Conservation (phyloP, 2,888 invertebrate species). For the Hydriomena furcata region DNA sequence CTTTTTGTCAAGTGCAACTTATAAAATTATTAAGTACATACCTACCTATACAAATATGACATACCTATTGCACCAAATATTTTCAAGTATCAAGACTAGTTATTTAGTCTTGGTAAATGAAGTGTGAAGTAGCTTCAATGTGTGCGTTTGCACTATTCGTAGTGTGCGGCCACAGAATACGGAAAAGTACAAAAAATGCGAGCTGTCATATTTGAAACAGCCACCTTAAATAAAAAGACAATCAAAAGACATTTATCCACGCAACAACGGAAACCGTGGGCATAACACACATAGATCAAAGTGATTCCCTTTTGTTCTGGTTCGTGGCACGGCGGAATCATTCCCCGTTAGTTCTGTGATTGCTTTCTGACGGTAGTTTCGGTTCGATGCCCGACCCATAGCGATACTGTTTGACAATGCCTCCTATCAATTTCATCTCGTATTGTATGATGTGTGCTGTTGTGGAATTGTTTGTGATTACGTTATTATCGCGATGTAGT, state of each 20-base stretch:
- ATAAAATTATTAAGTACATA: too few relatives aligned
- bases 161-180: too few relatives aligned
- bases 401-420: conserved; percentile 17
- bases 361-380: conserved; percentile 63
- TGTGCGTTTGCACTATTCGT: too few relatives aligned
- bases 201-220: too few relatives aligned
- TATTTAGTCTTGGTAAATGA: too few relatives aligned
- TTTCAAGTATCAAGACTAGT: too few relatives aligned
- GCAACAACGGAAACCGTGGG: conserved; percentile 33
- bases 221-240: too few relatives aligned
- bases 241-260: conserved; percentile 7
- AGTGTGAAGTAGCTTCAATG: too few relatives aligned
- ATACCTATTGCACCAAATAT: too few relatives aligned
- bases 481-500: neutral
- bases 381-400: conserved; percentile 46
- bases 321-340: conserved; percentile 63
- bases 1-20: too few relatives aligned
- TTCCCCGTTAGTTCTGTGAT: conserved; percentile 69
- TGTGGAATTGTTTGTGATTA: conserved; percentile 16
- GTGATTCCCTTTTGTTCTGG: conserved; percentile 75
- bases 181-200: too few relatives aligned
- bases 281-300: conserved; percentile 59
- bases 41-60: too few relatives aligned
- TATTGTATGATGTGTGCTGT: conserved; percentile 23
- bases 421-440: conserved; percentile 9